These are phyloP conservation scores for Chaenocephalus aceratus DNA, from an alignment of 2,113 vertebrate genomes.

Conservation along the genomic window DNA sequence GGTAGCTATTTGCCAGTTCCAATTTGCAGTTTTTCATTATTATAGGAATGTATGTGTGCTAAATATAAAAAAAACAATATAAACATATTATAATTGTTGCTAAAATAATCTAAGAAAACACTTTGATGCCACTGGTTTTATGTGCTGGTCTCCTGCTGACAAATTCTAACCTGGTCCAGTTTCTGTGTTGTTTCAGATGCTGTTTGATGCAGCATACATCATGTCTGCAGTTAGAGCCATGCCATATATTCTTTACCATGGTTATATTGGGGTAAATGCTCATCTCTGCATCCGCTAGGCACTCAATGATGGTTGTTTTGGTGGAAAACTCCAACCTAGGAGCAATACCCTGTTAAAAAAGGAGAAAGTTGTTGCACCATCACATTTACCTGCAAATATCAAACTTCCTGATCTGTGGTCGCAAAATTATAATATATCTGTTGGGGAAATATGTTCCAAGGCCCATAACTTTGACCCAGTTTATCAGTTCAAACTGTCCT, in stretches of 20 bases:
- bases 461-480: too few relatives aligned
- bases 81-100: not conserved
- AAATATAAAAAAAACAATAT: not conserved
- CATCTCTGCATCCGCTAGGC: slow-evolving; percentile 62
- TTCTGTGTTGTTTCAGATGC: not conserved
- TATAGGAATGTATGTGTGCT: not conserved
- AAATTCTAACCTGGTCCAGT: not conserved
- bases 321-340: slow-evolving; percentile 88
- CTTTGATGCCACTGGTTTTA: too few relatives aligned
- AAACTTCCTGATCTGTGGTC: too few relatives aligned
- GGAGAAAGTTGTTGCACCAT: not conserved
- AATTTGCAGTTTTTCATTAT: too few relatives aligned
- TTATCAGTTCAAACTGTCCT: too few relatives aligned
- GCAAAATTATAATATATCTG: too few relatives aligned
- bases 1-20: too few relatives aligned
- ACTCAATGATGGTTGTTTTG: slow-evolving; percentile 85
- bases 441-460: too few relatives aligned
- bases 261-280: slow-evolving; percentile 73
- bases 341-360: slow-evolving; percentile 83
- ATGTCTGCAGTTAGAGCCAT: not conserved
- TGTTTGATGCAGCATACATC: not conserved
- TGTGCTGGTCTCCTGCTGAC: not conserved
- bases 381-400: not conserved
- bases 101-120: not conserved
- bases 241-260: slow-evolving; percentile 54